Evolutionary conservation across 2,113 vertebrate species (phyloP).

Genomic region (Sitta europaea): DNA sequence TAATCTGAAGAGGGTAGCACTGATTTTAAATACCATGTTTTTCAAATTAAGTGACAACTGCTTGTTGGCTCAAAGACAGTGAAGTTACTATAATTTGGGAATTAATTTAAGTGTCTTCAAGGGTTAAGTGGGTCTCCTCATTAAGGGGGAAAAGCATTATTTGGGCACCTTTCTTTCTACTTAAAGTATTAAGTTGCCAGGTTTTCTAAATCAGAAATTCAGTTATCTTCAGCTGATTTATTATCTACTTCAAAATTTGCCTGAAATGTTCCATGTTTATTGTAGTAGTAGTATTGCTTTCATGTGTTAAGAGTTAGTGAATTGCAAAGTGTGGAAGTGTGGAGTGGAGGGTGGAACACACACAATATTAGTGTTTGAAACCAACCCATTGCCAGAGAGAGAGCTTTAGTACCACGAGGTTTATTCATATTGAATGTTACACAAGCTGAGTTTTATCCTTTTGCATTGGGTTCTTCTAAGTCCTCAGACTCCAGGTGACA

Average conservation of each 20-base stretch:
- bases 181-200: not conserved
- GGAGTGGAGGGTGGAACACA: not conserved
- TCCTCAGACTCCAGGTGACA: not conserved
- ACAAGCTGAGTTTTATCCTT: not conserved
- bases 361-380: not conserved
- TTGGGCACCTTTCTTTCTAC: not conserved
- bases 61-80: not conserved
- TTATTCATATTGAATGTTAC: not conserved
- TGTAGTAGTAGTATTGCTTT: not conserved
- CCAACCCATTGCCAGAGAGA: not conserved
- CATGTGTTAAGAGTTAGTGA: not conserved
- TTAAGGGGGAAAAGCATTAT: not conserved
- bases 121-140: not conserved
- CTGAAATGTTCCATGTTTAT: not conserved
- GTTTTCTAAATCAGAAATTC: not conserved
- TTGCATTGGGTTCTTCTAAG: not conserved
- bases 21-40: not conserved
- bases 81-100: not conserved
- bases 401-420: not conserved
- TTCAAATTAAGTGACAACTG: not conserved
- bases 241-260: not conserved
- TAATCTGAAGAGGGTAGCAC: not conserved
- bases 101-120: not conserved
- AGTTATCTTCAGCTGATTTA: not conserved
- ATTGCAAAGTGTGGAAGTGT: not conserved